These are phyloP conservation scores for Drosophila aldrichi DNA, from an alignment of 2,888 invertebrate genomes.

Conservation along the genomic window DNA sequence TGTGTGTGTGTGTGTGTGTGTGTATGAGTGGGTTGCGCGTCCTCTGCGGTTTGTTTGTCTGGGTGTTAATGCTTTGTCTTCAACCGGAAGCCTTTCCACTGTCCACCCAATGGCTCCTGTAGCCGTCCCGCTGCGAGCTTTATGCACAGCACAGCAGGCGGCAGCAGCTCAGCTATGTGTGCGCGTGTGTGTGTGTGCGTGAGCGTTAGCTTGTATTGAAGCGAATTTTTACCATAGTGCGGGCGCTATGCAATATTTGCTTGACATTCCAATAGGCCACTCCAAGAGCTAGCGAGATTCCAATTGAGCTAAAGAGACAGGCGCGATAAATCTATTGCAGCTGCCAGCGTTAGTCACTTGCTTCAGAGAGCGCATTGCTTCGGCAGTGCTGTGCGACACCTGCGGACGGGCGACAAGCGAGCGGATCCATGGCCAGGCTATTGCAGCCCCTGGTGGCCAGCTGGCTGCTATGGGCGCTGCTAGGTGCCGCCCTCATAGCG, in stretches of 20 bases:
- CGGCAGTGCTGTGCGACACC: neutral
- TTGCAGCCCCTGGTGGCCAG: slow-evolving; percentile 59
- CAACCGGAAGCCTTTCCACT: slow-evolving; percentile 68
- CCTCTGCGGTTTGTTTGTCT: slow-evolving; percentile 35
- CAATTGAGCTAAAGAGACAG: slow-evolving; percentile 24
- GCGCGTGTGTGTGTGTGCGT: neutral
- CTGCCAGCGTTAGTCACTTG: slow-evolving; percentile 23
- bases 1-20: no score
- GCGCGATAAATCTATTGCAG: slow-evolving; percentile 45
- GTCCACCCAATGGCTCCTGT: slow-evolving; percentile 43
- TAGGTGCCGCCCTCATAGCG: slow-evolving; percentile 30
- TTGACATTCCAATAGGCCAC: slow-evolving; percentile 42
- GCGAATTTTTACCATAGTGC: no score
- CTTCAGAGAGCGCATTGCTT: slow-evolving; percentile 10
- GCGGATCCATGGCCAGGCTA: slow-evolving; percentile 55
- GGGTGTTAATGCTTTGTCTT: slow-evolving; percentile 74
- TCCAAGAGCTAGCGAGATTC: slow-evolving; percentile 26
- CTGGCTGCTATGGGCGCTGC: slow-evolving; percentile 69
- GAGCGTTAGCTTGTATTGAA: neutral
- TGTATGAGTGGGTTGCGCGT: slow-evolving; percentile 23
- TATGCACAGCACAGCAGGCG: slow-evolving; percentile 50
- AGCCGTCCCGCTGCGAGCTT: slow-evolving; percentile 65
- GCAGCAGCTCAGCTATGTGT: neutral
- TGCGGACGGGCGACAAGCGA: slow-evolving; percentile 1
- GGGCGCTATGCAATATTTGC: slow-evolving; percentile 1